Base-by-base conservation (phyloP, 2,113 vertebrate genomes). In the Scophthalmus maximus region DNA sequence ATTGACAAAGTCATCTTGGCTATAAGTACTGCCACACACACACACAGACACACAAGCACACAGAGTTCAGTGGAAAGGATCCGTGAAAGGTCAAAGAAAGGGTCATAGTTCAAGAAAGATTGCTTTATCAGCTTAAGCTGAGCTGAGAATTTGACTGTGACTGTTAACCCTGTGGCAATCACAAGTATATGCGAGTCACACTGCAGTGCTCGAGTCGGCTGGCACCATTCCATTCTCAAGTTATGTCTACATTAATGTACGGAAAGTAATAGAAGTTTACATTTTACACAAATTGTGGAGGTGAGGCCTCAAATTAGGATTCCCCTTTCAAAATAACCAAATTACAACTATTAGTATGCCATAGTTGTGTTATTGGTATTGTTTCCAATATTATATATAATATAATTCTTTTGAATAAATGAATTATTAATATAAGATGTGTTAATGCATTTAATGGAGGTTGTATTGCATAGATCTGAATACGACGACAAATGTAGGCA, bases 1-100 rank as follows among this genome's bases (percentile, higher is more conserved):
- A 58, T 1, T 40, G 58, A 59, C 62, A 74, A 70, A 15, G 46
- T 47, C 66, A 47, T 72, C 57, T 44, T 9, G 11, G 25, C 34
- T n/a, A n/a, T 57, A 14, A 38, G 49, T 30, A 9, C 8, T n/a
- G 18, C 29, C 20, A 62, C 44, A 68, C 22, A 46, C 10, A 34
- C 36, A 36, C 38, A 56, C n/a, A 51, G 27, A 36, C 1, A 30
- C 40, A 55, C 3, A 12, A 1, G 9, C 18, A 55, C 7, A 6
- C 56, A 32, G 11, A 50, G n/a, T n/a, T n/a, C n/a, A n/a, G n/a
- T n/a, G n/a, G n/a, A n/a, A n/a, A n/a, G n/a, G n/a, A n/a, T n/a
- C n/a, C n/a, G n/a, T n/a, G n/a, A n/a, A n/a, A 34, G 32, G 32
- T 5, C 32, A 34, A 9, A 9, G 32, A 34, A 8, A 44, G 42